These are phyloP conservation scores for Drosophila navojoa DNA, from an alignment of 1,140 invertebrate genomes.

Conservation along the genomic window DNA sequence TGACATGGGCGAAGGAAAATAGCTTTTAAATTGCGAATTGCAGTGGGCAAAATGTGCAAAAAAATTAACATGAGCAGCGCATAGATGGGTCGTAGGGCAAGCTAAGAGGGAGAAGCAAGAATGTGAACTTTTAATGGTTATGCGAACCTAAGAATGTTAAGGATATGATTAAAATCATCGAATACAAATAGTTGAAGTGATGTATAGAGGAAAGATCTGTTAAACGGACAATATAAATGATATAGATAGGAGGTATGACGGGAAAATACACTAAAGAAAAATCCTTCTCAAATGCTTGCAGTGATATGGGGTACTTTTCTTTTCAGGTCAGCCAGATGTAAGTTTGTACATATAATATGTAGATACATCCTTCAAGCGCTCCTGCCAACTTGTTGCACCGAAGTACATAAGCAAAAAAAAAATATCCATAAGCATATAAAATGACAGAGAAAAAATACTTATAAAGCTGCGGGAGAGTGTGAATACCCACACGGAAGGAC, in stretches of 20 bases:
- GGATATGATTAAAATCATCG: no score
- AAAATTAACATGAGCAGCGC: constrained; percentile 2
- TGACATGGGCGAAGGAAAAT: neutral
- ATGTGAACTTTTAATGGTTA: neutral
- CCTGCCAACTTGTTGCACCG: constrained; percentile 4
- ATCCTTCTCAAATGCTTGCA: no score
- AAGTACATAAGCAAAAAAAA: neutral
- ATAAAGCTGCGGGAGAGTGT: constrained; percentile 11
- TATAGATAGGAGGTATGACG: no score
- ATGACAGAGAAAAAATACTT: neutral
- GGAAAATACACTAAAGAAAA: no score
- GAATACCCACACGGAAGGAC: constrained; percentile 3
- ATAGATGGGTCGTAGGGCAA: neutral
- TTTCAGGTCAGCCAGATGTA: no score
- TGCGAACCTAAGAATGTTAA: no score
- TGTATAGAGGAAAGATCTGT: no score
- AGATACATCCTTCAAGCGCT: no score
- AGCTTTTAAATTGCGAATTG: neutral
- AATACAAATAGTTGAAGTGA: no score
- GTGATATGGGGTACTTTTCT: no score
- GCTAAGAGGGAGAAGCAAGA: neutral
- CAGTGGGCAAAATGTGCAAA: neutral
- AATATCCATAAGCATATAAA: neutral
- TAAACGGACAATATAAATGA: no score
- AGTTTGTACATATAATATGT: no score